A percentile compares a stretch with the other conserved stretches of the same genome.
Evolutionary conservation across 2,888 invertebrate species (phyloP).

Genomic region (Euproctis similis): DNA sequence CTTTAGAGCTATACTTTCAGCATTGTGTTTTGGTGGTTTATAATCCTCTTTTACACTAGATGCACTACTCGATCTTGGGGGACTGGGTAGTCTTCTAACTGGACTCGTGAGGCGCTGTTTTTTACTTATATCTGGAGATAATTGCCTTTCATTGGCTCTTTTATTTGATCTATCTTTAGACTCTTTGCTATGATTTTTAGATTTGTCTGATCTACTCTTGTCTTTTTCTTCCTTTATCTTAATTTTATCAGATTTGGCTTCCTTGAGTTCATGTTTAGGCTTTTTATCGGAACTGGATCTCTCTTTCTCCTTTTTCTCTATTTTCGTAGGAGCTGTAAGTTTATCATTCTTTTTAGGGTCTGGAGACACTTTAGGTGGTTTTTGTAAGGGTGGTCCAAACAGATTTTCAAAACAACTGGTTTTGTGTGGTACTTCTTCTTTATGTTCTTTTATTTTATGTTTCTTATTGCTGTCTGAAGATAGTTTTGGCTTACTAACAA

Average conservation of each 20-base stretch:
- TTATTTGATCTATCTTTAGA: slow-evolving; percentile 74
- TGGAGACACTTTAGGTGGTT: slow-evolving; percentile 81
- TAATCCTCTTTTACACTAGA: slow-evolving; percentile 64
- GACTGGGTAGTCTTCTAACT: slow-evolving; percentile 46
- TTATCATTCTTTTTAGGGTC: slow-evolving; percentile 76
- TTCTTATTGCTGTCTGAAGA: slow-evolving; percentile 76
- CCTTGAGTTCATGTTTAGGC: slow-evolving; percentile 66
- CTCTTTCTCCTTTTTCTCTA: slow-evolving; percentile 77
- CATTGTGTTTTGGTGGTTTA: slow-evolving; percentile 45
- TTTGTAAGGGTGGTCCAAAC: slow-evolving; percentile 89
- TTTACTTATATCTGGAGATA: slow-evolving; percentile 57
- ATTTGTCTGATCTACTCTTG: slow-evolving; percentile 64
- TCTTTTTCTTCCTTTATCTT: slow-evolving; percentile 67
- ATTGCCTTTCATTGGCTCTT: slow-evolving; percentile 55
- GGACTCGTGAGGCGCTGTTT: slow-evolving; percentile 53
- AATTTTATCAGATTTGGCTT: slow-evolving; percentile 58
- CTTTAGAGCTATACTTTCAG: slow-evolving; percentile 47
- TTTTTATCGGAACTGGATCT: slow-evolving; percentile 64
- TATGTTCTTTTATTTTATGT: slow-evolving; percentile 75
- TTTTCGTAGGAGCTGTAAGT: slow-evolving; percentile 41
- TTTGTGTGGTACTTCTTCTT: slow-evolving; percentile 73
- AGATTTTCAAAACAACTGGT: slow-evolving; percentile 83
- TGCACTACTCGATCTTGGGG: slow-evolving; percentile 57
- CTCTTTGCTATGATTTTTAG: slow-evolving; percentile 73
- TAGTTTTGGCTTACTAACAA: slow-evolving; percentile 83